Base-by-base conservation (phyloP, 2,888 invertebrate species). In the Corbicula japonica region DNA sequence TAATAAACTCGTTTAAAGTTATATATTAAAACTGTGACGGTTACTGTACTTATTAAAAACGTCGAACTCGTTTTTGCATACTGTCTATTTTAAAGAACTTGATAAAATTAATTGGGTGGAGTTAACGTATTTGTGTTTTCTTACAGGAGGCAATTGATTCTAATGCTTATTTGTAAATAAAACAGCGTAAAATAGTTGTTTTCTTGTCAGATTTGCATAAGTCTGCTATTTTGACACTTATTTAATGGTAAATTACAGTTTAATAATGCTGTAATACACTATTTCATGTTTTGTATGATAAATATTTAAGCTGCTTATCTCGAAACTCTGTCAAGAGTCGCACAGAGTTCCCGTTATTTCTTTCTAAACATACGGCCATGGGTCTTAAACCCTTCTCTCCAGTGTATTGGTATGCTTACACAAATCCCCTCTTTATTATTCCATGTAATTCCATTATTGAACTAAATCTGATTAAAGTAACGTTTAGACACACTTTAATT, bases 401-500 rank as follows among this genome's bases (percentile, higher is more conserved):
- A 15, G 41, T 72, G 62, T 62, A 54, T 63, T 54, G 62, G 62
- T 62, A 72, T 61, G 34, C 21, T 21, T 26, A 28, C 28, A 63
- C 60, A 81, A 81, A 74, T 71, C 76, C 71, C 38, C 54, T 30
- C 61, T 70, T 76, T 74, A 65, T 70, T 69, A 72, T 71, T 50
- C 81, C 74, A 68, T 73, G 61, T 81, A 81, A 81, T 77, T 63
- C 76, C 74, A 81, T 81, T 77, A 81, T 66, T 62, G 56, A 52
- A 35, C 60, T 38, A 76, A 81, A 76, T 76, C 76, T 77, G 76
- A 74, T 81, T 81, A 81, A 48, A 52, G 41, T 38, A 54, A 56
- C 74, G 63, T 76, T 81, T 81, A 81, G 81, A 74, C 70, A 73
- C 62, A 65, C 71, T 81, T 81, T 81, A 81, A 81, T 81, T 81